Evolutionary conservation across 2,113 vertebrate species (phyloP).

Genomic region (Leucoraja erinaceus): DNA sequence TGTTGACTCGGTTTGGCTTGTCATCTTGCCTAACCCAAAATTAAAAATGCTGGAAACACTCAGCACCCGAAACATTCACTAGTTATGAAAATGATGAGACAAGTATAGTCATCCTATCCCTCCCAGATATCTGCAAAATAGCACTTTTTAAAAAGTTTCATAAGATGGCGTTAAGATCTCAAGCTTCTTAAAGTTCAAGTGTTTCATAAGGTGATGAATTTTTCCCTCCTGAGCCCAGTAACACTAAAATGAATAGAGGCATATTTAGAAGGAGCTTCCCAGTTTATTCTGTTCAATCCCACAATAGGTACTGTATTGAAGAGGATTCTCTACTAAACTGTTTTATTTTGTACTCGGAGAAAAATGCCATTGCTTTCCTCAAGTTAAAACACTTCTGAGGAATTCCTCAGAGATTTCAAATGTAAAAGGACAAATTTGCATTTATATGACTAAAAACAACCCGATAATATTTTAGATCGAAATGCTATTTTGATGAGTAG

Average conservation of each 20-base stretch:
- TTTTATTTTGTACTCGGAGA: not conserved
- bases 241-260: not conserved
- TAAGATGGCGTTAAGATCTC: not conserved
- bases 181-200: not conserved
- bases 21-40: no score
- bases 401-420: not conserved
- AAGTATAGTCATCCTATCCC: not conserved
- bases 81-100: not conserved
- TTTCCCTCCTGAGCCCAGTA: not conserved
- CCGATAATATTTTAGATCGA: not conserved
- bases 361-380: not conserved
- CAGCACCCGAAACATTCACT: no score
- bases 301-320: not conserved
- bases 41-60: no score
- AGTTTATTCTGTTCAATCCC: not conserved
- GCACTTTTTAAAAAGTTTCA: not conserved
- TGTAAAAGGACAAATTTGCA: not conserved
- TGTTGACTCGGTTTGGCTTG: no score
- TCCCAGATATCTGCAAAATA: not conserved
- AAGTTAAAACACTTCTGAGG: not conserved
- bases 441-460: not conserved
- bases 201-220: not conserved
- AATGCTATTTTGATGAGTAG: not conserved
- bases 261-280: not conserved
- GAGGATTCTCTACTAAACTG: not conserved